Evolutionary conservation across 2,888 invertebrate genomes (phyloP).

Genomic region (Ophonus ardosiacus): DNA sequence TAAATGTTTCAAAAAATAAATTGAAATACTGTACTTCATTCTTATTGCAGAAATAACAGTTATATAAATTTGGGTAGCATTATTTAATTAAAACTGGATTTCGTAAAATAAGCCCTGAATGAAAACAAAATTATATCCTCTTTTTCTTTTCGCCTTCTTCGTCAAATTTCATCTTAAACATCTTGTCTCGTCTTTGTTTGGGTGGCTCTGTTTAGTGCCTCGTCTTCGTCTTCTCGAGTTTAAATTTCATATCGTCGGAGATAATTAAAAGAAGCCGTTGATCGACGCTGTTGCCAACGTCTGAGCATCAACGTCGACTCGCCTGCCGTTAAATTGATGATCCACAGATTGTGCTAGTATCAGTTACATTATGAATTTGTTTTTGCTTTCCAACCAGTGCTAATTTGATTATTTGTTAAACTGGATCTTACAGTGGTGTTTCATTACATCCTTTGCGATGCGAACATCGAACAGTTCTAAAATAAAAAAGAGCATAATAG

Average conservation of each 20-base stretch:
- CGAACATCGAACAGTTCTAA: background rate
- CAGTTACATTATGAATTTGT: constrained; percentile 42
- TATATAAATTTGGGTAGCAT: too few relatives aligned
- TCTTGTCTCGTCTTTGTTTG: background rate
- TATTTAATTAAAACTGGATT: too few relatives aligned
- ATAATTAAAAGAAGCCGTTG: constrained; percentile 60
- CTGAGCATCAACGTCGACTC: background rate
- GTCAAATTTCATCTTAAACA: background rate
- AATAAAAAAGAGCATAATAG: background rate
- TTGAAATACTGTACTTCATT: too few relatives aligned
- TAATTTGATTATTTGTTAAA: constrained; percentile 40
- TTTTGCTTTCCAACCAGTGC: constrained; percentile 40
- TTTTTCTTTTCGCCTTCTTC: background rate
- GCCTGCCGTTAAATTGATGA: constrained; percentile 40
- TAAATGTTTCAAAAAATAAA: too few relatives aligned
- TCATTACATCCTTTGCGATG: background rate
- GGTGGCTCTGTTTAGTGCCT: background rate
- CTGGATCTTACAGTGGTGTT: constrained; percentile 18
- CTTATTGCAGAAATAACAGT: too few relatives aligned
- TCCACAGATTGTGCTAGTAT: constrained; percentile 34
- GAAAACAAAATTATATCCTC: too few relatives aligned
- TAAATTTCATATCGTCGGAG: constrained; percentile 52
- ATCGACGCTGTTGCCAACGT: constrained; percentile 14
- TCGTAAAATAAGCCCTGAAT: too few relatives aligned
- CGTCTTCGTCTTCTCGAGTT: constrained; percentile 30